phyloP scores from a whole-genome alignment of 1,140 invertebrate genomes.

The Galleria mellonella region DNA sequence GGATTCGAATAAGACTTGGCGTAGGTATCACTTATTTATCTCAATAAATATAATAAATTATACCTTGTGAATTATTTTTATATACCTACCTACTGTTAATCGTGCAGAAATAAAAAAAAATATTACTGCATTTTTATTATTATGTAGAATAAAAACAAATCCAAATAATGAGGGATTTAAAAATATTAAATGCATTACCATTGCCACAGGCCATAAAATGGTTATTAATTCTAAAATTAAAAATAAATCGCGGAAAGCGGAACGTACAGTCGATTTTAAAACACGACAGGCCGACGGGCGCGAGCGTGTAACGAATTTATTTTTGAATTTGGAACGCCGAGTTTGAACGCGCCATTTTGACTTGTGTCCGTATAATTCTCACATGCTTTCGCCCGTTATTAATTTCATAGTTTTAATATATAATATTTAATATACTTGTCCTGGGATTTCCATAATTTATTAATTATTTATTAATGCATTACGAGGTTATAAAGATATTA shows the following conservation, averaged over 20 bases:
- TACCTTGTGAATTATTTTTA: too few species aligned
- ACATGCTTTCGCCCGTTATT: conserved; percentile 35
- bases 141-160: too few species aligned
- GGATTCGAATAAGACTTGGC: too few species aligned
- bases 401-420: conserved; percentile 6
- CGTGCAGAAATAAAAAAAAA: too few species aligned
- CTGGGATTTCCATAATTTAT: too few species aligned
- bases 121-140: too few species aligned
- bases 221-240: not conserved
- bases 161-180: conserved; percentile 2
- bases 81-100: too few species aligned
- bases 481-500: too few species aligned
- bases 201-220: not conserved
- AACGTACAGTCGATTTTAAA: conserved; percentile 59
- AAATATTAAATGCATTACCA: conserved; percentile 8
- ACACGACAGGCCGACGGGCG: conserved; percentile 35
- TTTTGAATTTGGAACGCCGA: conserved; percentile 72
- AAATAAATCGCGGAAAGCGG: conserved; percentile 12
- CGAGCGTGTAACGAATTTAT: conserved; percentile 60
- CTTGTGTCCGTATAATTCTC: conserved; percentile 47
- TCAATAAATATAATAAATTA: too few species aligned
- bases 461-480: too few species aligned
- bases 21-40: too few species aligned
- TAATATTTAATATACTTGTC: too few species aligned
- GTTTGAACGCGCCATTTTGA: conserved; percentile 64